Percentiles rank a stretch among this genome's conserved stretches.
phyloP scores from a whole-genome alignment of 2,113 vertebrate genomes.

The Nesoenas mayeri region DNA sequence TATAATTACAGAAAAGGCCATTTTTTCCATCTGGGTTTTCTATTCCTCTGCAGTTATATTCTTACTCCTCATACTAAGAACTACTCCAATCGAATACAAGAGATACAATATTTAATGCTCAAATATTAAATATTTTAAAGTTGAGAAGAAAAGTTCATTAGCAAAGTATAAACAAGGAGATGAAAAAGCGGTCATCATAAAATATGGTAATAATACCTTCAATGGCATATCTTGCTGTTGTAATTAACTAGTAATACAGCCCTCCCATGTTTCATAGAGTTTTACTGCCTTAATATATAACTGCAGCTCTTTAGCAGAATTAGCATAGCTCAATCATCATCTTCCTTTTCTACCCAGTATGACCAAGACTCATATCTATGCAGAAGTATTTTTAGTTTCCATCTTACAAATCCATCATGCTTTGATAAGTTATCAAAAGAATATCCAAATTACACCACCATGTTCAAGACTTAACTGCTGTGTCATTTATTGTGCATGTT shows the following conservation, averaged over 20 bases:
- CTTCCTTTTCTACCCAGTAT: not conserved
- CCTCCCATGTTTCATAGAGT: conserved; percentile 39
- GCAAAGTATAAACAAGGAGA: conserved; percentile 50
- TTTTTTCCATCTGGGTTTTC: not conserved
- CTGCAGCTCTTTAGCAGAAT: conserved; percentile 29
- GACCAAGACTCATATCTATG: not conserved
- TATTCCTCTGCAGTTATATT: not conserved
- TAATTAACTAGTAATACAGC: conserved; percentile 54
- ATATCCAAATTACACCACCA: not conserved
- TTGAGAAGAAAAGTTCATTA: conserved; percentile 16
- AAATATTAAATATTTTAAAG: conserved; percentile 22
- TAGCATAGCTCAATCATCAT: conserved; percentile 25
- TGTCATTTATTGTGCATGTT: not conserved
- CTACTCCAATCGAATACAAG: not conserved
- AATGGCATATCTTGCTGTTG: conserved; percentile 27
- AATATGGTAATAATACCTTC: conserved; percentile 43
- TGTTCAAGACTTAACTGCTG: not conserved
- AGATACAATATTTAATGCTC: not conserved
- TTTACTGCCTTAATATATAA: conserved; percentile 51
- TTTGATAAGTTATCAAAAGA: not conserved
- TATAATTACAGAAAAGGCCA: not conserved
- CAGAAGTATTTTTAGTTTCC: not conserved
- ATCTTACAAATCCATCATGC: rapidly evolving
- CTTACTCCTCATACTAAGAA: not conserved
- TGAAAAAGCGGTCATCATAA: conserved; percentile 37